phyloP scores from a whole-genome alignment of 2,888 invertebrate genomes.

The Amphipyra berbera region DNA sequence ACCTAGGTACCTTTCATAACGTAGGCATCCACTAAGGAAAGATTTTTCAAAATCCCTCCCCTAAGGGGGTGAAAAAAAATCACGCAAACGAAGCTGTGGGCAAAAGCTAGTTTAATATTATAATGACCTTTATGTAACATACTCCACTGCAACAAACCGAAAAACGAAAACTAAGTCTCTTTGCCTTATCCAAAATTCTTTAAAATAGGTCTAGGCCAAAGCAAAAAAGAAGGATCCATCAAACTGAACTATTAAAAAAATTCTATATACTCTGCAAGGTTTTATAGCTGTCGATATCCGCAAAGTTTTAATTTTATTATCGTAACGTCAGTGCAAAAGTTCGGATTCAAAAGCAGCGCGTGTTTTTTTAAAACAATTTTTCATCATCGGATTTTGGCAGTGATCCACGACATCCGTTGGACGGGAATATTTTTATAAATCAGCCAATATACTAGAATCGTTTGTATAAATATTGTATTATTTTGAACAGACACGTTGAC shows the following conservation, averaged over 20 bases:
- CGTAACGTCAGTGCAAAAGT: slow-evolving; percentile 22
- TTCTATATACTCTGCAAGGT: slow-evolving; percentile 13
- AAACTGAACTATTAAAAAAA: slow-evolving; percentile 15
- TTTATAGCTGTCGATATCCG: slow-evolving; percentile 36
- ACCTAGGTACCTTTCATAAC: too few species aligned
- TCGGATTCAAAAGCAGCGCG: slow-evolving; percentile 27
- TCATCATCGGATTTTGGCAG: slow-evolving; percentile 59
- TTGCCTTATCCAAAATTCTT: not conserved
- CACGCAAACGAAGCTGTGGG: too few species aligned
- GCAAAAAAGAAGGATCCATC: slow-evolving; percentile 6
- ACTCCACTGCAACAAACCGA: too few species aligned
- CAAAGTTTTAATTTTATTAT: slow-evolving; percentile 27
- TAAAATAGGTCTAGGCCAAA: slow-evolving; percentile 9
- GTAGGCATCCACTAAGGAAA: too few species aligned
- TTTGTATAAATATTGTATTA: slow-evolving; percentile 31
- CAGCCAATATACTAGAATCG: slow-evolving; percentile 34
- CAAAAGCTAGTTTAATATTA: too few species aligned
- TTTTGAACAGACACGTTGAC: slow-evolving; percentile 28
- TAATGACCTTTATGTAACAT: too few species aligned
- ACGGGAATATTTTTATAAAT: slow-evolving; percentile 54
- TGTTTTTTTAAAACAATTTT: slow-evolving; percentile 53
- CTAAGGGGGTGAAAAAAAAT: too few species aligned
- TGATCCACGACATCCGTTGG: slow-evolving; percentile 57
- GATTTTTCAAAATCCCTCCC: too few species aligned
- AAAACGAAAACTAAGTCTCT: too few species aligned